These are phyloP conservation scores for Lamprotornis superbus DNA, from an alignment of 2,113 vertebrate genomes.

Conservation along the genomic window DNA sequence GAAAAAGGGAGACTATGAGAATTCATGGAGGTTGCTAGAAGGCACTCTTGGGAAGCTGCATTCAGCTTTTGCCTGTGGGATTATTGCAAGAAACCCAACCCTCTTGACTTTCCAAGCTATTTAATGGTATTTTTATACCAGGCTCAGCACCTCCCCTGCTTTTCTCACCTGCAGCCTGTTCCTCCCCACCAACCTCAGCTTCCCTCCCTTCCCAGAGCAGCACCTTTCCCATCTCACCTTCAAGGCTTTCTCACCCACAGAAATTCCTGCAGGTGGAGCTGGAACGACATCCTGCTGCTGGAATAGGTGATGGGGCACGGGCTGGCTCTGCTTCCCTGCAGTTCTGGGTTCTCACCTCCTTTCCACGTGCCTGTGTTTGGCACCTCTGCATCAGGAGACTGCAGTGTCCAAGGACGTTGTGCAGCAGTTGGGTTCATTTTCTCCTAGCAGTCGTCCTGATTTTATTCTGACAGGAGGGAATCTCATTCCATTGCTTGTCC, in stretches of 20 bases:
- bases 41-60: neutral
- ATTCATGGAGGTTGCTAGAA: neutral
- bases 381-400: neutral
- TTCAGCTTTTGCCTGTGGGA: neutral
- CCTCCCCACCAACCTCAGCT: neutral
- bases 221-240: neutral
- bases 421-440: neutral
- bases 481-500: neutral
- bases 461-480: neutral
- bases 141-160: neutral
- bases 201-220: neutral
- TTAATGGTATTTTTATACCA: neutral
- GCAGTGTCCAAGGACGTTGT: neutral
- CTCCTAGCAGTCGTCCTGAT: neutral
- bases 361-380: neutral
- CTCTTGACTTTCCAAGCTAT: neutral
- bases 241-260: neutral
- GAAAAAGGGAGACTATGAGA: neutral
- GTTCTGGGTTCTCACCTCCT: neutral
- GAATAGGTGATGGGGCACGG: neutral
- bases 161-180: neutral
- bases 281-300: slow-evolving; percentile 3
- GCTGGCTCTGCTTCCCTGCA: neutral
- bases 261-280: slow-evolving; percentile 62
- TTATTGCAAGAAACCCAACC: neutral